A percentile compares a stretch with the other conserved stretches of the same genome.
phyloP scores from a whole-genome alignment of 2,113 vertebrate species.

The Oreochromis tanganicae region DNA sequence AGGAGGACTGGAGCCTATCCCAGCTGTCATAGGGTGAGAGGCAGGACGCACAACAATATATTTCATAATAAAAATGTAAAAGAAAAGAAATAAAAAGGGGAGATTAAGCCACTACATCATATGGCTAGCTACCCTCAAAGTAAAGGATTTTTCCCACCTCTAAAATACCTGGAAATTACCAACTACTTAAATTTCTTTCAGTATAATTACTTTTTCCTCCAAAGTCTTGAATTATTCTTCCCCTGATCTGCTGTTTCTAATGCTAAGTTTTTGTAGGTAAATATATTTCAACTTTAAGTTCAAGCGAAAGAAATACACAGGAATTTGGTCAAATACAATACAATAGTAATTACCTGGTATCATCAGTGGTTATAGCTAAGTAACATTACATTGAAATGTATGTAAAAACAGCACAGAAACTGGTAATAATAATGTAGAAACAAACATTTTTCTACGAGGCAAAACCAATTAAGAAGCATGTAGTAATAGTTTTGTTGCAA shows the following conservation, averaged over 20 bases:
- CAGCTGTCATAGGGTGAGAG: neutral
- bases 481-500: neutral
- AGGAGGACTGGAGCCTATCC: neutral
- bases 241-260: neutral
- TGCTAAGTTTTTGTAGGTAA: neutral
- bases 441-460: accelerated
- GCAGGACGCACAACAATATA: neutral
- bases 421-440: neutral
- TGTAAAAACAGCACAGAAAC: accelerated
- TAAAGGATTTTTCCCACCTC: neutral
- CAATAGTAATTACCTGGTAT: neutral
- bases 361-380: neutral
- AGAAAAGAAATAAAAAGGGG: neutral
- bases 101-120: neutral
- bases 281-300: accelerated
- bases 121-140: neutral
- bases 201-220: neutral
- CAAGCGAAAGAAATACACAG: accelerated
- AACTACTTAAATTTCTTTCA: neutral
- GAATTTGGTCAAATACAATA: neutral
- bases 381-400: neutral
- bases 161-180: neutral
- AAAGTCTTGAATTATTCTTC: neutral
- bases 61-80: neutral
- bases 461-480: neutral